Evolutionary conservation across 2,797 vertebrate species (phyloP), one percentile per base, ranked within the genome.

Genomic region (Fistularia commersonii): DNA sequence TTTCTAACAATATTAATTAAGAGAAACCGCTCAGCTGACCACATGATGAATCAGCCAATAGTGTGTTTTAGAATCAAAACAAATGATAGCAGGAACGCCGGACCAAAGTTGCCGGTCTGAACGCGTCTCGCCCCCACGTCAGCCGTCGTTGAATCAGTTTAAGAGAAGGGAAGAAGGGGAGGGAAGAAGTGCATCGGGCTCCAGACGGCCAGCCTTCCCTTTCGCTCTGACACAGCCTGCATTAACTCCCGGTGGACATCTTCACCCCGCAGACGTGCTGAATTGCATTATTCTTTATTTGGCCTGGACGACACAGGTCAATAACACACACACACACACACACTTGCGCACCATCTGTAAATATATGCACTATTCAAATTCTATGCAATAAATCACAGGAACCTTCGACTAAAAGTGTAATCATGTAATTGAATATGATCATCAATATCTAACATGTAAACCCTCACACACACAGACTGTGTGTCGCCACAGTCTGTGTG

Each of bases 1-100:
- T 81, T 89, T 89, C 83, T 88, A 89, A 87, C 89, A 87, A 90
- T 88, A 90, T 90, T 91, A 91, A 92, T 92, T 91, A 91, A 91
- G 90, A 87, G 88, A 84, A 91, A 92, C 70, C 81, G 81, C 83
- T 89, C 82, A 85, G 73, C 79, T 79, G 84, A 85, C 74, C 78
- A 77, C 84, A 73, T 80, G 78, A 85, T 85, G 84, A 89, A 89
- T 73, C 77, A 83, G 68, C 69, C 80, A 67, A 85, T 83, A 80
- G 73, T 59, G 80, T 87, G 85, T n/a, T n/a, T n/a, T n/a, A n/a
- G 79, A 86, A 90, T 86, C 81, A 84, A 85, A 91, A 89, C 79
- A 88, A 89, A 89, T 78, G 74, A 87, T 87, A 77, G 80, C 69
- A 74, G 72, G 70, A 86, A 85, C 72, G 80, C 72, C 74, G 78